Conservation (phyloP, 2,888 invertebrate genomes). For the Clepsis dumicolana region DNA sequence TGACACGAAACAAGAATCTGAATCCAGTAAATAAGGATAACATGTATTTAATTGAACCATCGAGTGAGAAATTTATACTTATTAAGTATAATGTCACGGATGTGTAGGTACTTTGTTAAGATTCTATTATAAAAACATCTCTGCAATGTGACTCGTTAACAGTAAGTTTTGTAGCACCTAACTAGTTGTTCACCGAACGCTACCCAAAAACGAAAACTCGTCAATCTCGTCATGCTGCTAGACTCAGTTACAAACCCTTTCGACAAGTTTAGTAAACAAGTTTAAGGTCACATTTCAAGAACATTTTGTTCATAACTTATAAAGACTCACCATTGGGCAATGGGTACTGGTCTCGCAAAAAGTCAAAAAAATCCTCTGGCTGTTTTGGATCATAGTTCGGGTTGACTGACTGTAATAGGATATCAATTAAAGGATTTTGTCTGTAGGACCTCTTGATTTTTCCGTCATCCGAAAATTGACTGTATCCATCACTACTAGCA, state of each 20-base stretch:
- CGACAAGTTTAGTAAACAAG: neutral
- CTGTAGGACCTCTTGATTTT: slow-evolving; percentile 46
- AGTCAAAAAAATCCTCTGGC: slow-evolving; percentile 55
- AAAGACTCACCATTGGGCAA: slow-evolving; percentile 57
- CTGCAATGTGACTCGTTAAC: no score
- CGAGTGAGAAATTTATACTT: no score
- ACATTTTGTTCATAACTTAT: neutral
- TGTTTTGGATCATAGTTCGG: slow-evolving; percentile 52
- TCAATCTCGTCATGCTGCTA: neutral
- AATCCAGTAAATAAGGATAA: neutral
- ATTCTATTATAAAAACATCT: no score
- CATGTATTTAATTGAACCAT: neutral
- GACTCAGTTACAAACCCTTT: neutral
- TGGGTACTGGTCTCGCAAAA: slow-evolving; percentile 57
- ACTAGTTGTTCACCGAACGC: neutral
- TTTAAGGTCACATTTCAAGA: neutral
- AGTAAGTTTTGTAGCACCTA: neutral
- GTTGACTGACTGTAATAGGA: slow-evolving; percentile 51
- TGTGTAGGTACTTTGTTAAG: no score
- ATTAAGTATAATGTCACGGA: no score
- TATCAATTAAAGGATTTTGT: slow-evolving; percentile 53
- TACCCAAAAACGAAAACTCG: neutral
- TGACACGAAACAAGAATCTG: neutral
- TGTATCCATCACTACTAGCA: neutral
- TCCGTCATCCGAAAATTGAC: neutral